Evolutionary conservation across 2,888 invertebrate genomes (phyloP).

Genomic region (Hemithea aestivaria): DNA sequence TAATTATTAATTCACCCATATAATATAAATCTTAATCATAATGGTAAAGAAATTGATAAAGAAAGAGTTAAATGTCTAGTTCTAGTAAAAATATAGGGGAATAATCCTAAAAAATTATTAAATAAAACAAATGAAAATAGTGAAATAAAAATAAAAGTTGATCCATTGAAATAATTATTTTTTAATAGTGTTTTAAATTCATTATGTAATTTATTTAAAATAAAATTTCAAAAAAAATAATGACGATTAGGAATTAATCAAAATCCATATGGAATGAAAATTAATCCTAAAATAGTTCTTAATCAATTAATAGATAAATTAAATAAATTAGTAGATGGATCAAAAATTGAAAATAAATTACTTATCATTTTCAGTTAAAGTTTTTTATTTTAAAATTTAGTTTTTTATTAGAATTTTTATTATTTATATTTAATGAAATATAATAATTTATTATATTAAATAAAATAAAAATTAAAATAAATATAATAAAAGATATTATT

Average conservation of each 20-base stretch:
- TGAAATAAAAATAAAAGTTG: slow-evolving; percentile 76
- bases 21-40: slow-evolving; percentile 83
- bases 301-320: slow-evolving; percentile 80
- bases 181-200: slow-evolving; percentile 80
- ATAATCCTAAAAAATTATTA: slow-evolving; percentile 84
- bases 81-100: slow-evolving; percentile 85
- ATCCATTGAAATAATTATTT: slow-evolving; percentile 63
- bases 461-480: slow-evolving; percentile 59
- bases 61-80: slow-evolving; percentile 82
- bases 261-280: slow-evolving; percentile 72
- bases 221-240: slow-evolving; percentile 68
- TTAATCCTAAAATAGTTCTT: slow-evolving; percentile 71
- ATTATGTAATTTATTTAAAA: slow-evolving; percentile 65
- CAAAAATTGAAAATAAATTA: slow-evolving; percentile 84
- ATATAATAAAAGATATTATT: slow-evolving; percentile 69
- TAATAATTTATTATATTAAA: slow-evolving; percentile 77
- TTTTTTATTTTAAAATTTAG: slow-evolving; percentile 40
- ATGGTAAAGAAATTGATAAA: slow-evolving; percentile 77
- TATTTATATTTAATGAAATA: slow-evolving; percentile 46
- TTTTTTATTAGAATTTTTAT: slow-evolving; percentile 35
- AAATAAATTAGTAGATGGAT: slow-evolving; percentile 76
- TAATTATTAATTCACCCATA: slow-evolving; percentile 82
- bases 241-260: slow-evolving; percentile 78
- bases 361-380: slow-evolving; percentile 81
- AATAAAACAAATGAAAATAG: slow-evolving; percentile 80